Percentiles rank a stretch among this genome's conserved stretches.
Conservation (phyloP, 2,797 vertebrate genomes). For the Mormyrops boulengeri region DNA sequence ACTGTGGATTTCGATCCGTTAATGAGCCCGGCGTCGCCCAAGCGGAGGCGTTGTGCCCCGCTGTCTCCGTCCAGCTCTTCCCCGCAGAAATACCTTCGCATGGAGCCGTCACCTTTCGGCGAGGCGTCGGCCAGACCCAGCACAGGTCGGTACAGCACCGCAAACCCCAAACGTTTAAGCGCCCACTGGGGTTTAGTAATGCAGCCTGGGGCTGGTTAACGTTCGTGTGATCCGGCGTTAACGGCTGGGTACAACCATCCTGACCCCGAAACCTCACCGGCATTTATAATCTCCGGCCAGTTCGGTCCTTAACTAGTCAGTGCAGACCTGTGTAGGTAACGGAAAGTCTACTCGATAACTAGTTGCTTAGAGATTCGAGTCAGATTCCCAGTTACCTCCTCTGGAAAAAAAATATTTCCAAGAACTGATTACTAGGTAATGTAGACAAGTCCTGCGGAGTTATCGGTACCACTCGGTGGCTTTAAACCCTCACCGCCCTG, state of each 20-base stretch:
- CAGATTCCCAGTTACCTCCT: background rate
- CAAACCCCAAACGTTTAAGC: background rate
- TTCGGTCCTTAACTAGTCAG: background rate
- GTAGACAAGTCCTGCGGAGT: background rate
- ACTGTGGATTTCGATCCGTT: slow-evolving; percentile 96
- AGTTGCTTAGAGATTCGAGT: background rate
- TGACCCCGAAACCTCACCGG: background rate
- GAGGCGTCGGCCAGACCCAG: slow-evolving; percentile 83
- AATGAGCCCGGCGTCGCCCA: slow-evolving; percentile 82
- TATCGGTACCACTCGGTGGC: background rate
- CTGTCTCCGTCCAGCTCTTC: slow-evolving; percentile 72
- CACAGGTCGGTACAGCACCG: slow-evolving; percentile 66
- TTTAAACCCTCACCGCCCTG: background rate
- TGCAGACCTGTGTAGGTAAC: background rate
- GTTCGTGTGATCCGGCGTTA: background rate
- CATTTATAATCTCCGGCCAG: background rate
- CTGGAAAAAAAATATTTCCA: background rate
- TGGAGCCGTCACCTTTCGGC: slow-evolving; percentile 92
- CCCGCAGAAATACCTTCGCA: slow-evolving; percentile 89
- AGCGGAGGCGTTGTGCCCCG: slow-evolving; percentile 84
- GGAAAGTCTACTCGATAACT: background rate
- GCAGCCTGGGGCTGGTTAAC: background rate
- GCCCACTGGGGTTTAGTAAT: background rate
- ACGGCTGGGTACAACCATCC: background rate
- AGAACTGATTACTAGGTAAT: background rate